Evolutionary conservation across 2,797 vertebrate species (phyloP), one percentile per base, ranked within the genome.

Genomic region (Sorex maritimensis): DNA sequence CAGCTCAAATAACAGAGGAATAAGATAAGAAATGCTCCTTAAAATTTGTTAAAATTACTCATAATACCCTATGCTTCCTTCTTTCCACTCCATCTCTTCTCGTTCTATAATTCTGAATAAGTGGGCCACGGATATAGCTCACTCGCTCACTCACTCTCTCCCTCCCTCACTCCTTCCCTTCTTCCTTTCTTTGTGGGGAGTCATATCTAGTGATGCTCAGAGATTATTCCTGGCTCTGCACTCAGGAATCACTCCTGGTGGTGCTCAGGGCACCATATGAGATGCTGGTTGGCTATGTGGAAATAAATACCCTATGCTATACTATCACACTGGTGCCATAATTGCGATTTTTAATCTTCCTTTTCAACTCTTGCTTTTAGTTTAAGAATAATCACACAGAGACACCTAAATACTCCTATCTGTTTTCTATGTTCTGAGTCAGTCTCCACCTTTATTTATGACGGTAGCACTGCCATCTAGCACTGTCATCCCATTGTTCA

Each of bases 1-100:
- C 34, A 49, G 49, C 49, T 90, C 67, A 81, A 73, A 65, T 46
- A 81, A 82, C n/a, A 34, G n/a, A 73, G 10, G 52, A 77, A 74
- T 38, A 63, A 63, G 38, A 49, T 15, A 86, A 28, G 15, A 65
- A 74, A 61, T 21, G 19, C 19, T 23, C 58, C 58, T 21, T 61
- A 23, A 19, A 5, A 21, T 21, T 61, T 61, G 17, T 61, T 6
- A 19, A 23, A 61, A 21, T 61, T 61, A 19, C 17, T 41, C 26
- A 79, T 11, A 85, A 41, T 5, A 88, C n/a, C 23, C 11, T 46
- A 67, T 13, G 15, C 14, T 67, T 15, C 44, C 34, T 78, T 78
- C 9, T 52, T 84, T 34, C 14, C 46, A 71, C 13, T 83, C 21
- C 34, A 71, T 19, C 55, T 63, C 28, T 26, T 75, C 61, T 77